Evolutionary conservation across 1,140 invertebrate genomes (phyloP), one percentile per base, ranked within the genome.

Genomic region (Macrobrachium nipponense): DNA sequence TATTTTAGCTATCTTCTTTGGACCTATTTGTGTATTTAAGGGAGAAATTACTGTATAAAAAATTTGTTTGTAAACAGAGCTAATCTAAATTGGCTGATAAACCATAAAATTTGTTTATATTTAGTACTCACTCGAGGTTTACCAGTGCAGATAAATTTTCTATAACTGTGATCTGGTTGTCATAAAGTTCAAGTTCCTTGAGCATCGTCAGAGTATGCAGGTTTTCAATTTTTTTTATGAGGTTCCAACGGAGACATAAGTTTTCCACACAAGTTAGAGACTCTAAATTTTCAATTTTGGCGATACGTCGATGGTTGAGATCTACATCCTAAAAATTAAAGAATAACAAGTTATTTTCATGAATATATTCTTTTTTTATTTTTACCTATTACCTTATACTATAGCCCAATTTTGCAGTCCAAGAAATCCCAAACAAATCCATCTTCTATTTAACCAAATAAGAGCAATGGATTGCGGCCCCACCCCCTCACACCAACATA

Each of bases 151-250:
- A 95, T 20, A 99, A 92, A 91, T 97, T 97, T 91, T 98, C 97
- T 90, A 99, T 97, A 87, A 93, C 92, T 1, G 94, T 95, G 72
- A 99, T 97, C 92, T 98, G 97, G 92, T 99, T 99, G 91, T 99
- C 98, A 91, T 99, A 98, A 1, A 99, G 92, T 90, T 99, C 98
- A 78, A 99, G 91, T 90, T 99, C 97, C 72, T 93, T 93, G 0
- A 99, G 92, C 23, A 94, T 96, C 5, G 92, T 93, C 11, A 98
- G 91, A 1, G 92, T 94, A 82, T 94, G 90, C 27, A 98, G 90
- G 91, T 97, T 97, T 91, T 98, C 96, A 90, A 99, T 98, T 90
- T 96, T 97, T 89, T 96, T 98, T 15, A 99, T 97, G 0, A 98
- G 92, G 92, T 99, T 99, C 95, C 98, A 98, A 70, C 97, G 94